A percentile compares a stretch with the other conserved stretches of the same genome.
phyloP scores from a whole-genome alignment of 2,888 invertebrate genomes.

The Xestia sexstrigata region DNA sequence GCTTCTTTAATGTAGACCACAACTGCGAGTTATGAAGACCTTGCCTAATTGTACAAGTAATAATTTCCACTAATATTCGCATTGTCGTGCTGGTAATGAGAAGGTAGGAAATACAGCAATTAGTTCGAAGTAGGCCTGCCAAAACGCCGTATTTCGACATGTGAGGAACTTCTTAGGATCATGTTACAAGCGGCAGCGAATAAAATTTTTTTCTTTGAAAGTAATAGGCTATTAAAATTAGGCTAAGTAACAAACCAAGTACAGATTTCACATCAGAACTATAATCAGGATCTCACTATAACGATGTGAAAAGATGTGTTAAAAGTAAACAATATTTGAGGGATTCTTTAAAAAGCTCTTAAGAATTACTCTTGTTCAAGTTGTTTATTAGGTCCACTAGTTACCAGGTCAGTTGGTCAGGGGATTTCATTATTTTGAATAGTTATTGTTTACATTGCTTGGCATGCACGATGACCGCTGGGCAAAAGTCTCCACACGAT shows the following conservation, averaged over 20 bases:
- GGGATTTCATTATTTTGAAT: no score
- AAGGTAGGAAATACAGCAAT: conserved; percentile 58
- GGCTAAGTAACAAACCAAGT: background rate
- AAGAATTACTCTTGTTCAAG: background rate
- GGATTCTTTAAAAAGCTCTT: background rate
- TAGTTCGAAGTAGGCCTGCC: conserved; percentile 54
- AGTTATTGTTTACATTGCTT: no score
- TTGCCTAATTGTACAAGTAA: conserved; percentile 44
- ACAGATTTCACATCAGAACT: background rate
- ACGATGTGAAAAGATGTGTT: background rate
- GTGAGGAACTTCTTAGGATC: conserved; percentile 24
- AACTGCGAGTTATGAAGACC: conserved; percentile 32
- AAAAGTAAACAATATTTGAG: background rate
- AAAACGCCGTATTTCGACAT: conserved; percentile 59
- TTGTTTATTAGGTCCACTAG: no score
- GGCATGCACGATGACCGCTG: no score
- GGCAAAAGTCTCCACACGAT: no score
- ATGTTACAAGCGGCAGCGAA: conserved; percentile 28
- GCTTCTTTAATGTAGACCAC: conserved; percentile 32
- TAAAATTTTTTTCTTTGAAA: background rate
- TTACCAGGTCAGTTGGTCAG: no score
- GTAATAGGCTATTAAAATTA: no score
- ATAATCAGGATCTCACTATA: background rate
- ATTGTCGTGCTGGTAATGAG: conserved; percentile 61
- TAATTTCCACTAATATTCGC: conserved; percentile 57